These are phyloP conservation scores for Glomeris marginata DNA, from an alignment of 2,888 invertebrate genomes.

Conservation along the genomic window DNA sequence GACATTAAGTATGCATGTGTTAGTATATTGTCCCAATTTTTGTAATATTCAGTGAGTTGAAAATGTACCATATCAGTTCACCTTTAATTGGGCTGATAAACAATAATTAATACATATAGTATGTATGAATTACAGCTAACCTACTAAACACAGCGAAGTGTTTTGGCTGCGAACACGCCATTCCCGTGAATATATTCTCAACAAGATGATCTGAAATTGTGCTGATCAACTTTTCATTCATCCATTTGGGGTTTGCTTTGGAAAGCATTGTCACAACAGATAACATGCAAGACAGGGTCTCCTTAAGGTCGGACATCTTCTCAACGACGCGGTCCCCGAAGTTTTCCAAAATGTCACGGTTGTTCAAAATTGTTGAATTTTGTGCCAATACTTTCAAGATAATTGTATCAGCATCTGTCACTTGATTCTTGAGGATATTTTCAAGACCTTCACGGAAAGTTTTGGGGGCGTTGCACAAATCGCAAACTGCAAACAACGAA, in stretches of 20 bases:
- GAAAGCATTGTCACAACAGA: background rate
- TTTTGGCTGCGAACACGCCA: background rate
- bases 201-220: too few species aligned
- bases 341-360: background rate
- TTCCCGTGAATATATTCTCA: too few species aligned
- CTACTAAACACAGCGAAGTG: slow-evolving; percentile 4
- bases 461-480: background rate
- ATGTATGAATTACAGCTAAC: background rate
- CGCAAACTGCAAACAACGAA: background rate
- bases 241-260: too few species aligned
- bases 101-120: too few species aligned
- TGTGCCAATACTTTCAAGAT: slow-evolving; percentile 1
- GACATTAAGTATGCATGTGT: too few species aligned
- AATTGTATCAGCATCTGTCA: slow-evolving; percentile 2
- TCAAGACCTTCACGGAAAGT: background rate
- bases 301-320: slow-evolving; percentile 1
- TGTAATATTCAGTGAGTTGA: too few species aligned
- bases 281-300: slow-evolving; percentile 7
- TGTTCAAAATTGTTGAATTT: background rate
- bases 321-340: background rate
- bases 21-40: too few species aligned
- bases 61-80: too few species aligned
- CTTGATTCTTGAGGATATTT: background rate
- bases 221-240: too few species aligned
- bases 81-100: too few species aligned